phyloP scores from a whole-genome alignment of 2,113 vertebrate species.

The Anolis carolinensis region DNA sequence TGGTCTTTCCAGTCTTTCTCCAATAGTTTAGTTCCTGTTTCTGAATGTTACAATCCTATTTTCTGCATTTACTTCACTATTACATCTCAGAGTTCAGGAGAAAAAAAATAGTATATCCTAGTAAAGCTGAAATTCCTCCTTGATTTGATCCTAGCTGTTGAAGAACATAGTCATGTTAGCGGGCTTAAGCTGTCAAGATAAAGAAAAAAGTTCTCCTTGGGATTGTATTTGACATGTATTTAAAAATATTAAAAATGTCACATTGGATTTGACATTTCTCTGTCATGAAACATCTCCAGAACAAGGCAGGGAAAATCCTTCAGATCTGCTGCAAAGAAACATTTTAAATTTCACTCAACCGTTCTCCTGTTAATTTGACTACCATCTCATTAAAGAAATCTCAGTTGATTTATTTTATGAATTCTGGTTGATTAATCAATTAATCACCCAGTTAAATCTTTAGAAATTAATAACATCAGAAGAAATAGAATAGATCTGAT shows the following conservation, averaged over 20 bases:
- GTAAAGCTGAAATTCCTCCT: not conserved
- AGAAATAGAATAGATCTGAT: not conserved
- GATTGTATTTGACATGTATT: slow-evolving; percentile 31
- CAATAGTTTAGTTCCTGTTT: not conserved
- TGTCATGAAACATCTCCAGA: not conserved
- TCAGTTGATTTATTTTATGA: slow-evolving; percentile 3
- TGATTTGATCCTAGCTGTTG: not conserved
- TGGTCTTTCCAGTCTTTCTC: not conserved
- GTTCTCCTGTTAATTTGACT: slow-evolving; percentile 14
- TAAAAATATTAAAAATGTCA: slow-evolving; percentile 33
- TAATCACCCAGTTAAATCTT: not conserved
- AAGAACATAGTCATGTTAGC: not conserved
- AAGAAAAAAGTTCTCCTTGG: not conserved
- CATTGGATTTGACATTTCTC: slow-evolving; percentile 11
- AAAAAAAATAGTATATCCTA: not conserved
- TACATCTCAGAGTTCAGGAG: not conserved
- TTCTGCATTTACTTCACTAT: not conserved
- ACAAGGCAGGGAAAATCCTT: not conserved
- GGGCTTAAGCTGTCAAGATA: slow-evolving; percentile 4
- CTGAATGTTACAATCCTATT: not conserved
- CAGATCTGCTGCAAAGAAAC: not conserved
- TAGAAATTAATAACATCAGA: not conserved
- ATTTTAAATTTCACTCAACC: slow-evolving; percentile 16
- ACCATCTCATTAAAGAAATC: not conserved
- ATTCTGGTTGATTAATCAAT: not conserved